Conservation (phyloP, 2,888 invertebrate genomes). For the Tipula vernalis region DNA sequence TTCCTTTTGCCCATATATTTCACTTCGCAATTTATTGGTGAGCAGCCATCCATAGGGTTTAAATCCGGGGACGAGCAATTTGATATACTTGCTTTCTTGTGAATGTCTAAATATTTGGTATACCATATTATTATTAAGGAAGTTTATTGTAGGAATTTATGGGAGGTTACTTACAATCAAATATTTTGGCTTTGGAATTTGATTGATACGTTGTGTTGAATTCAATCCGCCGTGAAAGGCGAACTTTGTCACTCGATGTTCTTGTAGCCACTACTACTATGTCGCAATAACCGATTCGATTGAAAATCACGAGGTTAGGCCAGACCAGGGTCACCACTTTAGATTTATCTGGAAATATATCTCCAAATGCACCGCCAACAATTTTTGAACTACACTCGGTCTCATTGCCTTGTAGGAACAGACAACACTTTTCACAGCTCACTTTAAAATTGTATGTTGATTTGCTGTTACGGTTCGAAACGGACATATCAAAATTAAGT, state of each 20-base stretch:
- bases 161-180: not conserved
- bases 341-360: constrained; percentile 23
- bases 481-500: not conserved
- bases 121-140: not conserved
- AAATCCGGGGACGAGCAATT: constrained; percentile 33
- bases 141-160: not conserved
- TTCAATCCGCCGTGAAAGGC: constrained; percentile 15
- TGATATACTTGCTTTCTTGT: not conserved
- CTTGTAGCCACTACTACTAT: constrained; percentile 23
- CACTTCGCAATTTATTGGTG: constrained; percentile 40
- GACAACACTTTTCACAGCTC: not conserved
- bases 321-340: constrained; percentile 26
- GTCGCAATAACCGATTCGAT: constrained; percentile 20
- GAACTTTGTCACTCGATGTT: constrained; percentile 19
- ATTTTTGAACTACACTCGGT: constrained; percentile 19
- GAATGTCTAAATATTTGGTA: not conserved
- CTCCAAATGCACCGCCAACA: constrained; percentile 28
- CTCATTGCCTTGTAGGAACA: not conserved
- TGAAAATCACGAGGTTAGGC: not conserved
- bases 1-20: constrained; percentile 41
- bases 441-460: not conserved
- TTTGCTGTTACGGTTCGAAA: not conserved
- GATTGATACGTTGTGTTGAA: constrained; percentile 14
- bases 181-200: not conserved
- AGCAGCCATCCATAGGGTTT: constrained; percentile 37